Base-by-base conservation (phyloP, 2,113 vertebrate genomes). In the Mastomys coucha region DNA sequence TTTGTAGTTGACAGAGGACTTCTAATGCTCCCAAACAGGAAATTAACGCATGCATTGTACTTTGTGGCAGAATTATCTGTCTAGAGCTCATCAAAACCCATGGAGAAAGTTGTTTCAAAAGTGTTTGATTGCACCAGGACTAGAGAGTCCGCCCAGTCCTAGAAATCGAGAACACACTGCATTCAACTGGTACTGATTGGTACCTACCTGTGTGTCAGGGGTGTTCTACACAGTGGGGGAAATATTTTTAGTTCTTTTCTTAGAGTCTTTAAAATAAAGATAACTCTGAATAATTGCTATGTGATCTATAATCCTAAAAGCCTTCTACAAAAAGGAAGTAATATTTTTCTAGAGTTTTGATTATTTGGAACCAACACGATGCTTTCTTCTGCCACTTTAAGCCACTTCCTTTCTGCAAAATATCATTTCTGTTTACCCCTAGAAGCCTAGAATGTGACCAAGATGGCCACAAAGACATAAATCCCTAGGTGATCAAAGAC, bases 191-290 rank as follows among this genome's bases (percentile, higher is more conserved):
- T 49, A 80, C 26, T 75, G 67, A 69, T n/a, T 14, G 33, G 84
- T 65, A 73, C 19, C 17, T 45, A n/a, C 3, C 5, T 33, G 36
- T 60, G 26, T 67, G 92, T 36, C 49, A 82, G 33, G 22, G 75
- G 85, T 84, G 4, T 72, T 93, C 17, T 85, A 94, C 14, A 26
- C 26, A 88, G 17, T 89, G 14, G 58, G 81, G 65, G 7, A 88
- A 31, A 63, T 49, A 10, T 90, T 85, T 88, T 75, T 53, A 92
- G 67, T 70, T 96, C n/a, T 76, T 85, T 26, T 87, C 88, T 94
- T 90, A 91, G 22, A 65, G 14, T 91, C 70, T 91, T 95, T 78
- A 89, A 94, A 94, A 87, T 88, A 90, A 85, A 94, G 81, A 89
- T 45, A 80, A 72, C 42, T 45, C 63, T 63, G 67, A 70, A 89